Evolutionary conservation across 2,888 invertebrate species (phyloP).

Genomic region (Pseudococcus viburni): DNA sequence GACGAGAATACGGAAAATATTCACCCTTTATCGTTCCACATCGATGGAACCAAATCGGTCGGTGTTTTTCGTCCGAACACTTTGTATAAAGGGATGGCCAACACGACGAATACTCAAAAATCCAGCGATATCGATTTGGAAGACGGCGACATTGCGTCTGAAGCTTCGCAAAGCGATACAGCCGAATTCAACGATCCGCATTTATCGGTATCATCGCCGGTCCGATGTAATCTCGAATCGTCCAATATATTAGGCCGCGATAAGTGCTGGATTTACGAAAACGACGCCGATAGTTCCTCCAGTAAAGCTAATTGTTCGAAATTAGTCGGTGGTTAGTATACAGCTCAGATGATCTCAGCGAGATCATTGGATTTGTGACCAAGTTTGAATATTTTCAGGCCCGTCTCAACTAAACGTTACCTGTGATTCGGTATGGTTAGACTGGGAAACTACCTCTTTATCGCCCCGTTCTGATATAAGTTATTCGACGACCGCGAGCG

Average conservation of each 20-base stretch:
- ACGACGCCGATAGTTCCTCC: constrained; percentile 60
- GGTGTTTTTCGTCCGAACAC: constrained; percentile 53
- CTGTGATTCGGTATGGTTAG: constrained; percentile 67
- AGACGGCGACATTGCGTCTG: constrained; percentile 49
- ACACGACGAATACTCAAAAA: constrained; percentile 30
- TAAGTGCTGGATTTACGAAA: constrained; percentile 61
- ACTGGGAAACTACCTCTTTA: constrained; percentile 69
- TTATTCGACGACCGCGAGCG: constrained; percentile 56
- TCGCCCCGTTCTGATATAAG: constrained; percentile 67
- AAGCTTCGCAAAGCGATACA: constrained; percentile 54
- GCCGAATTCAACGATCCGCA: constrained; percentile 57
- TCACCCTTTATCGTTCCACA: constrained; percentile 71
- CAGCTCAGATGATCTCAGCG: neutral
- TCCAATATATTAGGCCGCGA: constrained; percentile 43
- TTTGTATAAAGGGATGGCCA: constrained; percentile 45
- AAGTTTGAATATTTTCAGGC: constrained; percentile 17
- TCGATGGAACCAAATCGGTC: constrained; percentile 19
- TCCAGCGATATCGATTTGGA: constrained; percentile 61
- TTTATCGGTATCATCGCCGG: constrained; percentile 42
- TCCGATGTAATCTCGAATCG: constrained; percentile 57
- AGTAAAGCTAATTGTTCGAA: constrained; percentile 49
- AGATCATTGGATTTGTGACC: neutral
- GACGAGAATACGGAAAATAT: constrained; percentile 77
- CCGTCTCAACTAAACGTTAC: constrained; percentile 63
- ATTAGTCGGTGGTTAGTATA: constrained; percentile 35